A percentile compares a stretch with the other conserved stretches of the same genome.
These are phyloP conservation scores for Idaea dimidiata DNA, from an alignment of 2,888 invertebrate species.

Conservation along the genomic window DNA sequence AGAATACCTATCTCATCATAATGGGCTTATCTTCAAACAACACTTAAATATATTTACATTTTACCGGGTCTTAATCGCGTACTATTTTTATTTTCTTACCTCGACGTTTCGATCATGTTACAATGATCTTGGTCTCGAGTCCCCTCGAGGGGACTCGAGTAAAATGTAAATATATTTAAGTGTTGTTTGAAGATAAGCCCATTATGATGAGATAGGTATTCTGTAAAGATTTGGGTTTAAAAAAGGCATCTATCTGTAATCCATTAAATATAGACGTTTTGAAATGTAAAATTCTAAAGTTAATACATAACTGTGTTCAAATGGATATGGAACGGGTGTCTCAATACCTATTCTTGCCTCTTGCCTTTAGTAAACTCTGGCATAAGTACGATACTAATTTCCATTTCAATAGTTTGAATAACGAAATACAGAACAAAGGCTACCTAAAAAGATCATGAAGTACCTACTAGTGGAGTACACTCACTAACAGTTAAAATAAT, in stretches of 20 bases:
- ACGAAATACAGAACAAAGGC: background rate
- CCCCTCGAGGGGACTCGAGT: too few species aligned
- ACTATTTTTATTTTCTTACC: too few species aligned
- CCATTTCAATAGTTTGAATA: background rate
- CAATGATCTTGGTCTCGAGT: too few species aligned
- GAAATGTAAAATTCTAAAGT: conserved; percentile 7
- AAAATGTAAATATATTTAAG: conserved; percentile 7
- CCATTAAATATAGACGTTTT: conserved; percentile 8
- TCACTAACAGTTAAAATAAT: too few species aligned
- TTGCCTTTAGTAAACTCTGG: background rate
- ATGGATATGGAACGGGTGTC: background rate
- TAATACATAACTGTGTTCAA: background rate
- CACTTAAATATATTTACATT: conserved; percentile 8
- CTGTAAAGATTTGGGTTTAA: conserved; percentile 21
- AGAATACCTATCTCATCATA: conserved; percentile 13
- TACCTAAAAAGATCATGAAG: too few species aligned
- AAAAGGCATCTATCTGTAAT: conserved; percentile 7
- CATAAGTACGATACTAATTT: background rate
- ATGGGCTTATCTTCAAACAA: conserved; percentile 16
- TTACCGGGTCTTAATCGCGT: too few species aligned
- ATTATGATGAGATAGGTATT: conserved; percentile 13
- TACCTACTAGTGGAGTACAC: too few species aligned
- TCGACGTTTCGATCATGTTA: too few species aligned
- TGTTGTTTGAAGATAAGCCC: conserved; percentile 15
- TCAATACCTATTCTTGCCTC: too few species aligned